Evolutionary conservation across 2,888 invertebrate genomes (phyloP), one percentile per base, ranked within the genome.

Genomic region (Cheilosia grossa): DNA sequence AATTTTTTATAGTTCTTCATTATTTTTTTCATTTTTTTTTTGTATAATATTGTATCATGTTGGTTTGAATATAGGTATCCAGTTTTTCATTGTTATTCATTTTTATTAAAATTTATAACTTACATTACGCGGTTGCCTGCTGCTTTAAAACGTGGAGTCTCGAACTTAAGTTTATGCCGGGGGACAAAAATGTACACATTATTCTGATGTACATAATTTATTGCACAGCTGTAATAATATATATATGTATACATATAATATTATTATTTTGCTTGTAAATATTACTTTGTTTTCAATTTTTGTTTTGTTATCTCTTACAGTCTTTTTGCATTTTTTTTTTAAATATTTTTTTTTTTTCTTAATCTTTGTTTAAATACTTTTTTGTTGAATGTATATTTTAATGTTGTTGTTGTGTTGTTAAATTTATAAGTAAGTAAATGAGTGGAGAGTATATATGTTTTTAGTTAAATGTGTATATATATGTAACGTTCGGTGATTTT

Each of bases 41-140:
- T 82, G 78, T 82, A 82, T 82, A 72, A 67, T 72, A 66, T 82
- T 77, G 70, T 77, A 72, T 77, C 66, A 72, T 72, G 72, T 82
- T 72, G 59, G 77, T 66, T 72, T 78, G 56, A 77, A 77, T 82
- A 64, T 70, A 82, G 82, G 77, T 82, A 82, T 82, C 75, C 64
- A 82, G 82, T 77, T 70, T 70, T 75, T 58, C 47, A 49, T 69
- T 61, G 24, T 67, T 64, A 24, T 64, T 56, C 17, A 58, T 24
- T 61, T 24, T 61, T 61, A 9, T 66, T 54, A 61, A 49, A n/a
- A 21, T 56, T 63, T 69, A 24, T 54, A 66, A 66, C 61, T 67
- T 67, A 72, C 49, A 66, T 24, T 81, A 77, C 30, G 53, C 69
- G 59, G 49, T 67, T 59, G 13, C 30, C 59, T 64, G 56, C 53